A percentile compares a stretch with the other conserved stretches of the same genome.
phyloP scores from a whole-genome alignment of 2,797 vertebrate species.

The Gallinago solitaria region DNA sequence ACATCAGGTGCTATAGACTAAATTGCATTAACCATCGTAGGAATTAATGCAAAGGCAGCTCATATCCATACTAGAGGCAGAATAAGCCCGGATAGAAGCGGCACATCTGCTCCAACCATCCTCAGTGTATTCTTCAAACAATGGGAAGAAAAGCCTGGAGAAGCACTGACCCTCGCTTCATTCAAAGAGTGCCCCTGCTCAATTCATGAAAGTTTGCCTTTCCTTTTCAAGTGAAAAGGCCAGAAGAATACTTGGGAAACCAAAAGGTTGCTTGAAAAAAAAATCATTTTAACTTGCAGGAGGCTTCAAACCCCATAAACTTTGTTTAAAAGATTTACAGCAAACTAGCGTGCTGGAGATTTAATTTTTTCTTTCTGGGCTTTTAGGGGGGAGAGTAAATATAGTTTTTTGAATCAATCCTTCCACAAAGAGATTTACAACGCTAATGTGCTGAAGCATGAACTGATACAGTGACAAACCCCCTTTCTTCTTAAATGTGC shows the following conservation, averaged over 20 bases:
- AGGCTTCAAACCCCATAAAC: conserved; percentile 32
- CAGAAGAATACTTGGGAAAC: conserved; percentile 60
- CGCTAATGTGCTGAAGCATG: conserved; percentile 41
- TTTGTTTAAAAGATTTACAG: conserved; percentile 27
- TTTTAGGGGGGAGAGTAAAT: conserved; percentile 15
- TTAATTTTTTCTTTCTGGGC: neutral
- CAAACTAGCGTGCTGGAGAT: neutral
- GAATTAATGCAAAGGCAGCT: conserved; percentile 43
- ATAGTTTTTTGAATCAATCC: conserved; percentile 18
- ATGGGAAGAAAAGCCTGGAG: conserved; percentile 63
- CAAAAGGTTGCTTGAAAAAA: neutral
- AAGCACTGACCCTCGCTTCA: conserved; percentile 56
- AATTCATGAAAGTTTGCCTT: conserved; percentile 65
- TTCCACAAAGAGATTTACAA: conserved; percentile 48
- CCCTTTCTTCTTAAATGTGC: conserved; percentile 59
- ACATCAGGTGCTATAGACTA: neutral
- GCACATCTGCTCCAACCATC: conserved; percentile 65
- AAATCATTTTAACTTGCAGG: neutral
- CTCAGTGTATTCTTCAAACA: conserved; percentile 52
- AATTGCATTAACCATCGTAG: neutral
- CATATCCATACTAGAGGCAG: neutral
- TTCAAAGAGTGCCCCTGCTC: conserved; percentile 56
- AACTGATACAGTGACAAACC: conserved; percentile 69
- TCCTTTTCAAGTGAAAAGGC: conserved; percentile 63
- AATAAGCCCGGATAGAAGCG: conserved; percentile 14